Conservation (phyloP, 2,888 invertebrate species). For the Tipula helvola region DNA sequence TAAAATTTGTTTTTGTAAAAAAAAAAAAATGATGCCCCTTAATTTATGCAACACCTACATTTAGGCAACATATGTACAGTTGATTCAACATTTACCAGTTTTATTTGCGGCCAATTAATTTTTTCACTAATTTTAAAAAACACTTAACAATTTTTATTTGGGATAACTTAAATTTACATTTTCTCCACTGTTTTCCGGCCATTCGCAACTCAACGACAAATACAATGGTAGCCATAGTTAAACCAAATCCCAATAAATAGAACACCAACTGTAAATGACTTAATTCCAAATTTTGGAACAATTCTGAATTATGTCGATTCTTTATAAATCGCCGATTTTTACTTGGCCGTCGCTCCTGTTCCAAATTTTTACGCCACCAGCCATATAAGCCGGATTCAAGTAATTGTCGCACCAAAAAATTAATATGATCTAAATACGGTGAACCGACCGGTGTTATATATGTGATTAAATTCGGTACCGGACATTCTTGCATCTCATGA, state of each 20-base stretch:
- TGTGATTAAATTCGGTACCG: conserved; percentile 43
- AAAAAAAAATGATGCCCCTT: not conserved
- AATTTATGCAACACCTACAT: not conserved
- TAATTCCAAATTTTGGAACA: not conserved
- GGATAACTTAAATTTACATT: not conserved
- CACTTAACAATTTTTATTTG: not conserved
- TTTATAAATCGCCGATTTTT: not conserved
- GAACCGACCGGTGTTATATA: conserved; percentile 46
- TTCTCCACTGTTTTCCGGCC: not conserved
- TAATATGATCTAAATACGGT: conserved; percentile 39
- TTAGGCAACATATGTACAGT: not conserved
- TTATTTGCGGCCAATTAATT: not conserved
- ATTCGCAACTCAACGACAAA: conserved; percentile 12
- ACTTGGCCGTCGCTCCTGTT: conserved; percentile 18
- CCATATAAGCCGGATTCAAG: conserved; percentile 41
- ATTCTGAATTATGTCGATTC: not conserved
- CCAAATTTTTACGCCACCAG: conserved; percentile 31
- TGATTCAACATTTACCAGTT: not conserved
- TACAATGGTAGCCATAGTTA: conserved; percentile 17
- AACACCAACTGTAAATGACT: conserved; percentile 30
- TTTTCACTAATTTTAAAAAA: not conserved
- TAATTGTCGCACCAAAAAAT: conserved; percentile 36
- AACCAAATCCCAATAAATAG: conserved; percentile 25
- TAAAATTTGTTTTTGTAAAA: not conserved
- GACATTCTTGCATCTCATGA: conserved; percentile 39